A percentile compares a stretch with the other conserved stretches of the same genome.
Conservation (phyloP, 1,140 invertebrate genomes). For the Propsilocerus akamusi region DNA sequence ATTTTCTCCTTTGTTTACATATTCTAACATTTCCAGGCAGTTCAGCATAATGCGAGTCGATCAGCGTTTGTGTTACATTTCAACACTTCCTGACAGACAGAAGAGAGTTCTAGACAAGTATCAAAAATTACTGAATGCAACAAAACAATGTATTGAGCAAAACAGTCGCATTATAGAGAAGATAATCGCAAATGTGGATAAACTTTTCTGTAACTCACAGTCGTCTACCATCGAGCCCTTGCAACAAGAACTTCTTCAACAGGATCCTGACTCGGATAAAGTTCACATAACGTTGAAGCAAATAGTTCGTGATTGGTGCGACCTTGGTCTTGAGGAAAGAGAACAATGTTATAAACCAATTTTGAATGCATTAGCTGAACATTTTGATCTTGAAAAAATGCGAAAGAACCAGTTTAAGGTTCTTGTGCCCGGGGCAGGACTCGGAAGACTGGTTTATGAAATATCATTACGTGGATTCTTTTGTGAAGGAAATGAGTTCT, state of each 20-base stretch:
- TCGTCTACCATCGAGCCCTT: slow-evolving; percentile 12
- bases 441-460: slow-evolving; percentile 86
- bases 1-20: too few relatives aligned
- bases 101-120: background rate
- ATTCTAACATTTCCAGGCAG: too few relatives aligned
- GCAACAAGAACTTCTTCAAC: background rate
- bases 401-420: slow-evolving; percentile 42
- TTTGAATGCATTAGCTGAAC: slow-evolving; percentile 56
- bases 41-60: background rate
- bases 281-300: slow-evolving; percentile 88
- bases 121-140: background rate
- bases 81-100: background rate
- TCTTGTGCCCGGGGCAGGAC: slow-evolving; percentile 84
- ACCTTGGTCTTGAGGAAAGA: slow-evolving; percentile 62
- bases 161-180: background rate
- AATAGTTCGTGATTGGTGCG: slow-evolving; percentile 89
- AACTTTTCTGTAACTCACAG: background rate
- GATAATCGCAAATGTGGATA: background rate
- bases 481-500: slow-evolving; percentile 96
- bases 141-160: background rate
- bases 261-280: slow-evolving; percentile 49
- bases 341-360: slow-evolving; percentile 81
- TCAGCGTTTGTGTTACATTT: background rate
- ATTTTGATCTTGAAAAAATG: slow-evolving; percentile 42
- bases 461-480: slow-evolving; percentile 72